A percentile compares a stretch with the other conserved stretches of the same genome.
Evolutionary conservation across 2,797 vertebrate genomes (phyloP).

Genomic region (Rhinogobio ventralis): DNA sequence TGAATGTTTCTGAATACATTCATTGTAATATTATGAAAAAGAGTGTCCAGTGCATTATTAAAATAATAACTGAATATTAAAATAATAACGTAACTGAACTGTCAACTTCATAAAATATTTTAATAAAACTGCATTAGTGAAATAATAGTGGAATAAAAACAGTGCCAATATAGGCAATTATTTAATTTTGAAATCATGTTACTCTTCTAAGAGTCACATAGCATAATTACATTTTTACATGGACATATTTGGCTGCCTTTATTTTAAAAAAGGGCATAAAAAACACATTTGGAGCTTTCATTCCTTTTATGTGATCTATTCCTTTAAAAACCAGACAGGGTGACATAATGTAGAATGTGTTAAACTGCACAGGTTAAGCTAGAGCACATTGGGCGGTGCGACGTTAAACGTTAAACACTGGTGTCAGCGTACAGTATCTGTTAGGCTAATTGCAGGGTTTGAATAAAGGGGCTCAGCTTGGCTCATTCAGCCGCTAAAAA

Average conservation of each 20-base stretch:
- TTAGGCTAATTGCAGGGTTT: slow-evolving; percentile 50
- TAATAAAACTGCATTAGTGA: neutral
- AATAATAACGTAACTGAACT: neutral
- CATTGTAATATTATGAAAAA: neutral
- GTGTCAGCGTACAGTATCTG: slow-evolving; percentile 38
- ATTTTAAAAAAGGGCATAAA: neutral
- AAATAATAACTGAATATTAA: neutral
- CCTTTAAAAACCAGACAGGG: neutral
- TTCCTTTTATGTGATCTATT: neutral
- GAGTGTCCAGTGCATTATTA: neutral
- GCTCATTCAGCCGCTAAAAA: slow-evolving; percentile 25
- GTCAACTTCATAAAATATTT: neutral
- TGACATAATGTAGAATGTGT: neutral
- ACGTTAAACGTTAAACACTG: slow-evolving; percentile 23
- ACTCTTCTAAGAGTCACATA: neutral
- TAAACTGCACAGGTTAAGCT: no score
- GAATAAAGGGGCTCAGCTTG: slow-evolving; percentile 54
- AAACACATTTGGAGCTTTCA: neutral
- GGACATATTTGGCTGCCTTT: neutral
- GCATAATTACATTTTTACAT: no score
- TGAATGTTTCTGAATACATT: neutral
- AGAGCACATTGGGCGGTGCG: neutral
- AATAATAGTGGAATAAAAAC: neutral
- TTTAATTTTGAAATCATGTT: neutral
- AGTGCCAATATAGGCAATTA: neutral